Evolutionary conservation across 2,113 vertebrate species (phyloP).

Genomic region (Myrmophylax atrothorax): DNA sequence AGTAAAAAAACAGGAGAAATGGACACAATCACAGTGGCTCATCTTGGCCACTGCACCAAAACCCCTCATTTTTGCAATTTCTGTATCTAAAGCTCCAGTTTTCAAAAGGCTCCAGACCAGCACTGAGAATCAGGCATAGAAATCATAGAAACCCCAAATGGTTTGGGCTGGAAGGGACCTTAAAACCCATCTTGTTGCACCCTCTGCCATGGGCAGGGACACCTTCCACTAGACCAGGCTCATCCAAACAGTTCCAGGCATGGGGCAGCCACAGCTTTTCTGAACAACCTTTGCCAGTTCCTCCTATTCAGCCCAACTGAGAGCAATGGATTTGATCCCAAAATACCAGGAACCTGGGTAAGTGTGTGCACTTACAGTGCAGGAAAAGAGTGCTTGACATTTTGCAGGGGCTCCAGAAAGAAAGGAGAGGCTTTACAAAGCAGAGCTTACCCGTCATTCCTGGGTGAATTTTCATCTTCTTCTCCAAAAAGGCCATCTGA

Average conservation of each 20-base stretch:
- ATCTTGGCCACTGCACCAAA: fast-evolving
- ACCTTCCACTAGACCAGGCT: background rate
- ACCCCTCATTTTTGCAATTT: fast-evolving
- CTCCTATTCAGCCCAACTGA: background rate
- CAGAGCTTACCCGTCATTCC: background rate
- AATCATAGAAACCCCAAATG: background rate
- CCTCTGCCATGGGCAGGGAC: background rate
- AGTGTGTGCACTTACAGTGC: background rate
- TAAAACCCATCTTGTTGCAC: background rate
- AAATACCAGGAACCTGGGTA: background rate
- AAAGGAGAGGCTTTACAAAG: background rate
- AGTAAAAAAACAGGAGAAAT: background rate
- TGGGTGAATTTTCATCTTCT: background rate
- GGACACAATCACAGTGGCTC: background rate
- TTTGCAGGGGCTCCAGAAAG: background rate
- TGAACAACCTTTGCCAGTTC: background rate
- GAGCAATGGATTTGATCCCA: background rate
- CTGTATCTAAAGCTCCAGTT: fast-evolving
- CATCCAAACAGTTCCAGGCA: background rate
- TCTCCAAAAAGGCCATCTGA: background rate
- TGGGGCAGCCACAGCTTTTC: background rate
- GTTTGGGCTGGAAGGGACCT: background rate
- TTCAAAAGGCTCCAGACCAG: background rate
- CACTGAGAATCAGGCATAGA: background rate
- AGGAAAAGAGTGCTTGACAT: background rate